phyloP scores from a whole-genome alignment of 2,888 invertebrate genomes.

The Macroteleia sp. region DNA sequence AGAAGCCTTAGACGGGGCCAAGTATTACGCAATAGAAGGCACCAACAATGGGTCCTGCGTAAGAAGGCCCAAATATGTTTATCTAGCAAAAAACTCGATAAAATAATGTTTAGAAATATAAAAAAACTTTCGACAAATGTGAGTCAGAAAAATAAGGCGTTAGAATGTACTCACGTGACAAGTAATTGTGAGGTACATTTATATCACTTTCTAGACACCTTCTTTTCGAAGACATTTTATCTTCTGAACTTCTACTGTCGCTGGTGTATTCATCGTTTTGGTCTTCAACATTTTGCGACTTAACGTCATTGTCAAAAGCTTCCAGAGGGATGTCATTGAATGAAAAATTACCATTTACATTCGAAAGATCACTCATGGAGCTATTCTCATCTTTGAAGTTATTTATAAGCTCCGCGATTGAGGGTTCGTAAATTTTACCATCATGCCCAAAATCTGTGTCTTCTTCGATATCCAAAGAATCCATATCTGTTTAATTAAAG shows the following conservation, averaged over 20 bases:
- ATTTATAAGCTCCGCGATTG: constrained; percentile 73
- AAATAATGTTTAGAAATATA: no score
- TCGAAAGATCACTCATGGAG: constrained; percentile 55
- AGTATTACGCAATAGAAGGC: no score
- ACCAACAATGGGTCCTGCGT: no score
- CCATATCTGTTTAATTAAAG: constrained; percentile 74
- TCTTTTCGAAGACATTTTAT: constrained; percentile 19
- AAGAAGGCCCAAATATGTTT: no score
- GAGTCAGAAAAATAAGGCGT: no score
- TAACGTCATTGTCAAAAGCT: constrained; percentile 71
- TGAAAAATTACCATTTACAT: constrained; percentile 14
- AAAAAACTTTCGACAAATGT: no score
- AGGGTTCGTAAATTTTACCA: constrained; percentile 66
- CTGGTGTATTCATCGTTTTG: constrained; percentile 72
- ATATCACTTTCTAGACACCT: constrained; percentile 67
- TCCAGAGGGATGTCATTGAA: constrained; percentile 38
- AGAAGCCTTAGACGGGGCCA: no score
- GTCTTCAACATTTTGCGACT: constrained; percentile 80
- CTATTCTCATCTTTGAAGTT: constrained; percentile 69
- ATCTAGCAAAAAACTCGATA: no score
- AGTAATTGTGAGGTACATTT: constrained; percentile 68
- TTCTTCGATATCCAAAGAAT: constrained; percentile 75
- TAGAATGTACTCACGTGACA: no score
- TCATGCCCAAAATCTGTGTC: constrained; percentile 69
- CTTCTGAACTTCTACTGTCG: constrained; percentile 70